phyloP scores from a whole-genome alignment of 1,140 invertebrate genomes.

The Ylistrum balloti region DNA sequence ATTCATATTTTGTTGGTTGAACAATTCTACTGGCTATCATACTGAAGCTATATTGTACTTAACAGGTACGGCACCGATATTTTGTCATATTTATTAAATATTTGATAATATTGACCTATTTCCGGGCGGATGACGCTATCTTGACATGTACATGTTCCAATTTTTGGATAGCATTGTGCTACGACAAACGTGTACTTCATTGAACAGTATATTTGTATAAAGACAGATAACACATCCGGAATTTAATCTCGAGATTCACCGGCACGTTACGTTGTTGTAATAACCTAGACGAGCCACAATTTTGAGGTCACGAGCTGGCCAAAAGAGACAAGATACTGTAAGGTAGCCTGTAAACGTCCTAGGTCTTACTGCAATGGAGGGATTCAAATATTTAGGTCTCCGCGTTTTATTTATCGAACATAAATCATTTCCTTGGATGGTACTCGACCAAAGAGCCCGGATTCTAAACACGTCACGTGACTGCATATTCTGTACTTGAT shows the following conservation, averaged over 20 bases:
- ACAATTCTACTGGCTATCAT: too few species aligned
- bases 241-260: background rate
- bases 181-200: too few species aligned
- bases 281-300: background rate
- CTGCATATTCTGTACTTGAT: background rate
- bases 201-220: too few species aligned
- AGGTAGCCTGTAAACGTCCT: background rate
- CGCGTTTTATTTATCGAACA: background rate
- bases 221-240: too few species aligned
- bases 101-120: too few species aligned
- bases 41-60: too few species aligned
- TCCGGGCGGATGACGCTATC: too few species aligned
- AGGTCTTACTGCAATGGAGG: background rate
- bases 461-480: background rate
- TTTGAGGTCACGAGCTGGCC: constrained; percentile 2
- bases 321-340: background rate
- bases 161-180: too few species aligned
- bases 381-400: constrained; percentile 6
- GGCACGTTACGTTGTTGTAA: background rate
- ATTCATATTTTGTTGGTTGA: too few species aligned
- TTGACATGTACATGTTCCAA: too few species aligned
- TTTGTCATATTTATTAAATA: too few species aligned
- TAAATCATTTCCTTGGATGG: constrained; percentile 11
- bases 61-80: too few species aligned
- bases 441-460: background rate